Evolutionary conservation across 2,113 vertebrate genomes (phyloP).

Genomic region (Perognathus longimembris): DNA sequence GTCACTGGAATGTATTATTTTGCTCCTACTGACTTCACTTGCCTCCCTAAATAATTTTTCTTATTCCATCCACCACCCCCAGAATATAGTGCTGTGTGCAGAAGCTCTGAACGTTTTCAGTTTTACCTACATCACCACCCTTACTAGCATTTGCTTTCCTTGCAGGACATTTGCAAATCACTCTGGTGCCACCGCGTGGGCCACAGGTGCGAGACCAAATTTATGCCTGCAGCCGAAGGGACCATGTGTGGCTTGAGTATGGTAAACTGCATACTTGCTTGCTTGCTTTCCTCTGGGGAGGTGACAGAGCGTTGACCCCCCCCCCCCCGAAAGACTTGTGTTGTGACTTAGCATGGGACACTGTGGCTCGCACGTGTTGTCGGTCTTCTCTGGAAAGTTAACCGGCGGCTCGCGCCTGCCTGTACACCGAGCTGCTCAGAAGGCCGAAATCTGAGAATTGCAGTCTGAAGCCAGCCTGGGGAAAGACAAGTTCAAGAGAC

Average conservation of each 20-base stretch:
- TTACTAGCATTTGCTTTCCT: conserved; percentile 72
- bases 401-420: too few species aligned
- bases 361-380: background rate
- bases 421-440: too few species aligned
- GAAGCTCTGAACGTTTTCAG: background rate
- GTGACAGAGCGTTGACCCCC: background rate
- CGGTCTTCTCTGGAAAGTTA: background rate
- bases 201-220: conserved; percentile 98
- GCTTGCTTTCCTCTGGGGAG: conserved; percentile 3
- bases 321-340: background rate
- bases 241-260: conserved; percentile 95
- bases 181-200: conserved; percentile 97
- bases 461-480: too few species aligned
- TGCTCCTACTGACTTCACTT: fast-evolving
- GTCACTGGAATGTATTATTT: background rate
- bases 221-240: conserved; percentile 98
- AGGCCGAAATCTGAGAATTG: too few species aligned
- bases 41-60: background rate
- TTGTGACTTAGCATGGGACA: background rate
- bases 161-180: conserved; percentile 98
- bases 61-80: background rate
- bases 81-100: background rate
- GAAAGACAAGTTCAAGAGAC: too few species aligned
- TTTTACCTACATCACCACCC: background rate
- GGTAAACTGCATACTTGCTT: conserved; percentile 88